Evolutionary conservation across 2,797 vertebrate genomes (phyloP).

Genomic region (Catostomus latipinnis): DNA sequence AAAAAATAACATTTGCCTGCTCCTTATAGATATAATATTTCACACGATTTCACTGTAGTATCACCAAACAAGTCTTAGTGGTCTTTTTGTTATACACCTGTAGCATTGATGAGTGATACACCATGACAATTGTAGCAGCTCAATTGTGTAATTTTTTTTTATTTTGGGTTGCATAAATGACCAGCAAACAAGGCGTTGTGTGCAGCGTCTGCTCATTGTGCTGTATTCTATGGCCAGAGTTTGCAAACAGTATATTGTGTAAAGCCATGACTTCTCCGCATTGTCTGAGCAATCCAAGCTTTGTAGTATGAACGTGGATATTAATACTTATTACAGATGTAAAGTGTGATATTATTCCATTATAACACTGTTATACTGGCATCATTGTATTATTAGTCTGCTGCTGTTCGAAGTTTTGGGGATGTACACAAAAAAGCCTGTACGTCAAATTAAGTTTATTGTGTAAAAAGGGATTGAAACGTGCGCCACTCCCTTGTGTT

Average conservation of each 20-base stretch:
- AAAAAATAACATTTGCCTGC: constrained; percentile 53
- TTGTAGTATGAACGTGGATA: constrained; percentile 47
- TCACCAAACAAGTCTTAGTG: constrained; percentile 45
- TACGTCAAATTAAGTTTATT: constrained; percentile 35
- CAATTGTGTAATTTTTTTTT: constrained; percentile 43
- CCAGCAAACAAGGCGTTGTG: constrained; percentile 51
- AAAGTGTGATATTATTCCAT: constrained; percentile 40
- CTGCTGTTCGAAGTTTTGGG: background rate
- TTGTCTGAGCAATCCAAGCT: constrained; percentile 38
- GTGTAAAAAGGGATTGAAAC: constrained; percentile 35
- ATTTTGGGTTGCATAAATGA: constrained; percentile 53
- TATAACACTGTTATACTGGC: constrained; percentile 21
- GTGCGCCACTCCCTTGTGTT: constrained; percentile 20
- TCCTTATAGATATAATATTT: constrained; percentile 52
- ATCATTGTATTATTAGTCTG: constrained; percentile 36
- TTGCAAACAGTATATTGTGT: constrained; percentile 46
- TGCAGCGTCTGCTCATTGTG: constrained; percentile 54
- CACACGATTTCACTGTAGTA: constrained; percentile 50
- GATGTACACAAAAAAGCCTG: constrained; percentile 11
- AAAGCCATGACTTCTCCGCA: constrained; percentile 29
- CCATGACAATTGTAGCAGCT: constrained; percentile 55
- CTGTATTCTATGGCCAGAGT: constrained; percentile 49
- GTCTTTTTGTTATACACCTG: constrained; percentile 55
- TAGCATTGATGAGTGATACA: constrained; percentile 53
- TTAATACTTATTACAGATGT: constrained; percentile 43